These are phyloP conservation scores for Ictalurus furcatus DNA, from an alignment of 2,113 vertebrate species.

Conservation along the genomic window DNA sequence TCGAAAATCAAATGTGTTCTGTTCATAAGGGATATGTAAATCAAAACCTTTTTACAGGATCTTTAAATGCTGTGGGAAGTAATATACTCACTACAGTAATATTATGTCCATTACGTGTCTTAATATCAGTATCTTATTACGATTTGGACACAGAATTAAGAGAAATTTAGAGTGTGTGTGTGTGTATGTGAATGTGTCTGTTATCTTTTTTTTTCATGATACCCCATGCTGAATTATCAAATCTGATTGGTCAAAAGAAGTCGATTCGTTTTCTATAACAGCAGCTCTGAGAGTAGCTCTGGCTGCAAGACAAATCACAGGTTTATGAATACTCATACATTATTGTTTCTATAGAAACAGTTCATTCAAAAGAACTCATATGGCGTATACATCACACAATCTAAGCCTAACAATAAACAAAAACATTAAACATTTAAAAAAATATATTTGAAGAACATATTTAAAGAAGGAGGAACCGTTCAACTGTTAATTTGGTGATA, in stretches of 20 bases:
- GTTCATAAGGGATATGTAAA: background rate
- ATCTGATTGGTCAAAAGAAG: background rate
- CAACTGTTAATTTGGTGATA: too few species aligned
- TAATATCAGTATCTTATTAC: background rate
- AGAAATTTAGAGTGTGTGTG: background rate
- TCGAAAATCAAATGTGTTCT: background rate
- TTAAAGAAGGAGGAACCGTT: background rate
- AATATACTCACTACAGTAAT: background rate
- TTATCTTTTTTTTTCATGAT: background rate
- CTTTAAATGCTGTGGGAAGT: background rate
- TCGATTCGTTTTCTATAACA: background rate
- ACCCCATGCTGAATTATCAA: background rate
- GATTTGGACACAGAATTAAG: background rate
- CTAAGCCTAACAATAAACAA: background rate
- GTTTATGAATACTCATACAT: background rate
- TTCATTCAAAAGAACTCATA: background rate
- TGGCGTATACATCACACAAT: background rate
- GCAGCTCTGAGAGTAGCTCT: background rate
- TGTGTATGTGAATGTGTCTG: too few species aligned
- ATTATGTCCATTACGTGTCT: background rate
- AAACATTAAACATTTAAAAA: background rate
- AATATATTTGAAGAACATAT: background rate
- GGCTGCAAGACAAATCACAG: background rate
- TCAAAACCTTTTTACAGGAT: background rate
- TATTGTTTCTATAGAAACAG: background rate